A percentile compares a stretch with the other conserved stretches of the same genome.
Evolutionary conservation across 2,888 invertebrate species (phyloP).

Genomic region (Dryadula phaetusa): DNA sequence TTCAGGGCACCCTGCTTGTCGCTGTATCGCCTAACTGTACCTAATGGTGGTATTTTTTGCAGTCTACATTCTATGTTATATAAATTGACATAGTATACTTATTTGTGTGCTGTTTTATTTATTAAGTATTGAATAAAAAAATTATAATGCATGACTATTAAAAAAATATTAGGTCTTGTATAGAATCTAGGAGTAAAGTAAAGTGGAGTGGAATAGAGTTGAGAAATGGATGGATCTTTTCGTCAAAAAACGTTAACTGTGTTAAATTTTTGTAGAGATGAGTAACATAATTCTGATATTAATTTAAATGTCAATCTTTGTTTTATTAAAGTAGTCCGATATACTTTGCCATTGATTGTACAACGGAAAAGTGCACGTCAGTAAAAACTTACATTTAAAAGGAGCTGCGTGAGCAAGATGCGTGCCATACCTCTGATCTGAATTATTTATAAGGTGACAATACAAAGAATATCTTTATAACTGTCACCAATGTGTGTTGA

Average conservation of each 20-base stretch:
- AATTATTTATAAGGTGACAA: constrained; percentile 64
- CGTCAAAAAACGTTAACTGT: no score
- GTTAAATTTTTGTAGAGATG: no score
- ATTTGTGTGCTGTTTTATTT: neutral
- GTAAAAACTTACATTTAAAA: neutral
- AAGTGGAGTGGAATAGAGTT: no score
- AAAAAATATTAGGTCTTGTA: no score
- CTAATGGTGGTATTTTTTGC: constrained; percentile 45
- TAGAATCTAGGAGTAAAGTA: no score
- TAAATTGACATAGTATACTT: neutral
- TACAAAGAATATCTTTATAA: constrained; percentile 43
- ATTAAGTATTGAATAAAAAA: no score
- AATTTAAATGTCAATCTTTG: no score
- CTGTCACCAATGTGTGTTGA: constrained; percentile 36
- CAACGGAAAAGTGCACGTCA: neutral
- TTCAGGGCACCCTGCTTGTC: constrained; percentile 53
- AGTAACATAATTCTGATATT: no score
- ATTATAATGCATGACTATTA: no score
- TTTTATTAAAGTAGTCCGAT: no score
- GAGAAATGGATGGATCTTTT: no score
- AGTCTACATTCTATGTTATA: constrained; percentile 24
- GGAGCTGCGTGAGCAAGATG: constrained; percentile 39
- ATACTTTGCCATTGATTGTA: no score
- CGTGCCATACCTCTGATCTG: constrained; percentile 44
- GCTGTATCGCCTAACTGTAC: constrained; percentile 55